phyloP scores from a whole-genome alignment of 2,113 vertebrate genomes.

The Sinocyclocheilus grahami region DNA sequence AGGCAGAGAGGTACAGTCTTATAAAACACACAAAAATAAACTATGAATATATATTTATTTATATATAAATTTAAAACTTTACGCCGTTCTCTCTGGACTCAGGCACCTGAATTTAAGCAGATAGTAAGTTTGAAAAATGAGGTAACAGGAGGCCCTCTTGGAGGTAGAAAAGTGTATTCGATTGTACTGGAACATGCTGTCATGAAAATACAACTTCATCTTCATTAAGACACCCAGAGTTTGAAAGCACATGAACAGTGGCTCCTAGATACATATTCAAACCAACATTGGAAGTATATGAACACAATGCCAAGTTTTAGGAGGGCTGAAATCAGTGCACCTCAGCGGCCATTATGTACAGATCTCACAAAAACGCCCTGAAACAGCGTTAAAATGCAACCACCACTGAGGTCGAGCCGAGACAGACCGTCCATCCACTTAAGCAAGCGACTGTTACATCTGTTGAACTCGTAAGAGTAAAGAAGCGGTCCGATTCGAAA shows the following conservation, averaged over 20 bases:
- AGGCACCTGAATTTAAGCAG: constrained; percentile 80
- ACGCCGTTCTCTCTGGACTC: constrained; percentile 87
- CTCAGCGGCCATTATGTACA: neutral
- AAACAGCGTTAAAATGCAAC: neutral
- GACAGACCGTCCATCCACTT: neutral
- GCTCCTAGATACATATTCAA: constrained; percentile 67
- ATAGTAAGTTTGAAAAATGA: constrained; percentile 90
- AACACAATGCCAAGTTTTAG: constrained; percentile 21
- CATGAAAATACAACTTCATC: constrained; percentile 78
- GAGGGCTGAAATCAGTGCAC: constrained; percentile 8
- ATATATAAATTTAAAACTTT: constrained; percentile 86
- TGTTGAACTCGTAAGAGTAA: constrained; percentile 11
- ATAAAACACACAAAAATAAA: constrained; percentile 87
- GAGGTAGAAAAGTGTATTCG: constrained; percentile 93
- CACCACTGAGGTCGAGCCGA: neutral
- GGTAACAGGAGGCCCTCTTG: constrained; percentile 91
- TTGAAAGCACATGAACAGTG: constrained; percentile 66
- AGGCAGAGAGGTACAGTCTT: constrained; percentile 88
- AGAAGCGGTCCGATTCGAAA: neutral
- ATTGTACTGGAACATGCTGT: constrained; percentile 88
- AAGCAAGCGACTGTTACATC: neutral
- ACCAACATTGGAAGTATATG: constrained; percentile 69
- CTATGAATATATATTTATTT: constrained; percentile 66
- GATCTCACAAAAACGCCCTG: neutral
- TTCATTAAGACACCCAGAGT: constrained; percentile 79